phyloP scores from a whole-genome alignment of 2,797 vertebrate species.

The Hephaestus fuliginosus region DNA sequence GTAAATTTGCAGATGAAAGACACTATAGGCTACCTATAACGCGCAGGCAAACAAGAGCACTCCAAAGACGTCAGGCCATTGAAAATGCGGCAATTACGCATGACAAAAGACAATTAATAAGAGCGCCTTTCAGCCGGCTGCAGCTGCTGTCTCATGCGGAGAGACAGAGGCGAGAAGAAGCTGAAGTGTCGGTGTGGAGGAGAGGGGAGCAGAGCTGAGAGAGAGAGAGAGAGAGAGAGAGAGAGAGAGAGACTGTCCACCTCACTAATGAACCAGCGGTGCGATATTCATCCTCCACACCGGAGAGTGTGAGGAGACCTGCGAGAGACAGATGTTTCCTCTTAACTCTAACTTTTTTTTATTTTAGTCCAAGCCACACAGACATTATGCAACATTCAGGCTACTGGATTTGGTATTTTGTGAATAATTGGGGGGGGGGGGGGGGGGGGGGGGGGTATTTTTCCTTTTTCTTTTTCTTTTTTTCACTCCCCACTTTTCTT shows the following conservation, averaged over 20 bases:
- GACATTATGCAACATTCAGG: fast-evolving
- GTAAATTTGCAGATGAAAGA: not conserved
- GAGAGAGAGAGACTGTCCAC: slow-evolving; percentile 2
- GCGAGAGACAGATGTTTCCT: not conserved
- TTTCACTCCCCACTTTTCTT: too few relatives aligned
- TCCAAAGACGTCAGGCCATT: slow-evolving; percentile 88
- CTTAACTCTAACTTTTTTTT: not conserved
- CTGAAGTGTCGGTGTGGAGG: slow-evolving; percentile 86
- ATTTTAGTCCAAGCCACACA: not conserved
- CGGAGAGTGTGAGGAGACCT: not conserved
- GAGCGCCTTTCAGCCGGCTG: slow-evolving; percentile 92
- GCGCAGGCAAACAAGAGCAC: slow-evolving; percentile 67
- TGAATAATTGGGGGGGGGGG: not conserved
- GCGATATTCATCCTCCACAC: slow-evolving; percentile 38
- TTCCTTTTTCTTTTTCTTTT: too few relatives aligned
- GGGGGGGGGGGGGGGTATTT: too few relatives aligned
- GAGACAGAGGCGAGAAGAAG: slow-evolving; percentile 87
- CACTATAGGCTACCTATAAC: slow-evolving; percentile 60
- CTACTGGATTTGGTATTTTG: not conserved
- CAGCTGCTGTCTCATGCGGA: slow-evolving; percentile 95
- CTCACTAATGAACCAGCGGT: slow-evolving; percentile 66
- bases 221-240: too few relatives aligned
- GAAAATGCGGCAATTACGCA: slow-evolving; percentile 93
- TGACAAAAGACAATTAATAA: slow-evolving; percentile 99
- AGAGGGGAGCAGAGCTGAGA: slow-evolving; percentile 36